Evolutionary conservation across 2,888 invertebrate genomes (phyloP), one percentile per base, ranked within the genome.

Genomic region (Ormyrus pomaceus): DNA sequence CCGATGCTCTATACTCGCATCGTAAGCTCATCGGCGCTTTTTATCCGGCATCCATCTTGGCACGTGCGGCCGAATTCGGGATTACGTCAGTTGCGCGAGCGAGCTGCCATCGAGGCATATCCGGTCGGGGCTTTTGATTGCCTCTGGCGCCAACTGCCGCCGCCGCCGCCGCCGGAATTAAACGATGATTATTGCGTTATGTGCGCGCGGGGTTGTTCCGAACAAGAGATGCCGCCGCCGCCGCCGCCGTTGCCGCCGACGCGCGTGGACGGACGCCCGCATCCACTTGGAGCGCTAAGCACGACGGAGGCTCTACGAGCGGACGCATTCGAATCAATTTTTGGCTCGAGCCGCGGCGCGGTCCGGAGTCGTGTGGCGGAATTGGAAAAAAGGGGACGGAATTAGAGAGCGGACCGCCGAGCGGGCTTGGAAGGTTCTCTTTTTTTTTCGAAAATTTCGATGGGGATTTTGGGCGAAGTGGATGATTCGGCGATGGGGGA

Each of bases 171-270:
- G 87, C 88, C 89, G 88, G 89, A 90, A 90, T 90, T 89, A 90
- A 89, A 89, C 89, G 90, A 90, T 90, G 90, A 90, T 90, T 89
- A 87, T 88, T 89, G 86, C 87, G 88, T 89, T 89, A 88, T 87
- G 85, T 84, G 86, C 83, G 82, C 85, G 84, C 84, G 45, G 79
- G 68, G 69, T 64, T 71, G 64, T 13, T 56, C 11, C 62, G 34
- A 59, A 56, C 8, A n/a, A 55, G 45, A 48, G 53, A 19, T 5
- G 77, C 61, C 59, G 65, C 50, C 79, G 74, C 77, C 34, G 34
- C 34, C 34, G 19, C 19, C 19, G 19, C 19, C 19, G 19, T 19
- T 1, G 19, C 0, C 19, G 19, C 13, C 13, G 34, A 34, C 34
- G 3, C 34, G 34, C 34, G 34, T 34, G 34, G 34, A 68, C 59